A percentile compares a stretch with the other conserved stretches of the same genome.
These are phyloP conservation scores for Catamblyrhynchus diadema DNA, from an alignment of 2,797 vertebrate species.

Conservation along the genomic window DNA sequence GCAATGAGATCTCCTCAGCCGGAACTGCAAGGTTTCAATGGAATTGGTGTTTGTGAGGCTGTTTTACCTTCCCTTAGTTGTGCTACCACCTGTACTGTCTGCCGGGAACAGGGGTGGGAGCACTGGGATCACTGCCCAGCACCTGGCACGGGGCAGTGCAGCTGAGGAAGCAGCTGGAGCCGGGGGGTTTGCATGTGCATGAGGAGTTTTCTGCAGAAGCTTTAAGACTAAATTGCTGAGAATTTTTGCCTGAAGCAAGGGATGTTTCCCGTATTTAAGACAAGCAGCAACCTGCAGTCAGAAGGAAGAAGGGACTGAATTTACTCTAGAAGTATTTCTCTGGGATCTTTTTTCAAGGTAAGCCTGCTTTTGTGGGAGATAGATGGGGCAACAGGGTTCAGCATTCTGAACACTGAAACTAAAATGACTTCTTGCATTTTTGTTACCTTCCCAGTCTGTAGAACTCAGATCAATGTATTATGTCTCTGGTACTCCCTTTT, in stretches of 20 bases:
- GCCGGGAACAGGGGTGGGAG: constrained; percentile 9
- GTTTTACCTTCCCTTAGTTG: background rate
- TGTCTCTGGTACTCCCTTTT: background rate
- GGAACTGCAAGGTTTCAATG: background rate
- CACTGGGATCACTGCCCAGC: constrained; percentile 5
- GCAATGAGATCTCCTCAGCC: background rate
- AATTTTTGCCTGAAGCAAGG: constrained; percentile 85
- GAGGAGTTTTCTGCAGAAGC: constrained; percentile 35
- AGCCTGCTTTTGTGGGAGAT: background rate
- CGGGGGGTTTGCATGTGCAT: background rate
- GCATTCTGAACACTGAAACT: background rate
- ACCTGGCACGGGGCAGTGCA: constrained; percentile 24
- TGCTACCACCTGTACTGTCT: background rate
- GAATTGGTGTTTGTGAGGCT: background rate
- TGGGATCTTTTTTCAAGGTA: constrained; percentile 51
- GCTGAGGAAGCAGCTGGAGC: constrained; percentile 53
- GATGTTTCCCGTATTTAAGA: constrained; percentile 82
- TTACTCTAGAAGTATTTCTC: constrained; percentile 16
- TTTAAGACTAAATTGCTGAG: constrained; percentile 71
- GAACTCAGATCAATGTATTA: background rate
- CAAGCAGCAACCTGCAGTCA: constrained; percentile 88
- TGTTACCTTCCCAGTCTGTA: background rate
- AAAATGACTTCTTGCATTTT: background rate
- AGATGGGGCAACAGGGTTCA: background rate
- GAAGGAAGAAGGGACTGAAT: constrained; percentile 51